phyloP scores from a whole-genome alignment of 2,888 invertebrate species.

The Oscheius myriophilus region DNA sequence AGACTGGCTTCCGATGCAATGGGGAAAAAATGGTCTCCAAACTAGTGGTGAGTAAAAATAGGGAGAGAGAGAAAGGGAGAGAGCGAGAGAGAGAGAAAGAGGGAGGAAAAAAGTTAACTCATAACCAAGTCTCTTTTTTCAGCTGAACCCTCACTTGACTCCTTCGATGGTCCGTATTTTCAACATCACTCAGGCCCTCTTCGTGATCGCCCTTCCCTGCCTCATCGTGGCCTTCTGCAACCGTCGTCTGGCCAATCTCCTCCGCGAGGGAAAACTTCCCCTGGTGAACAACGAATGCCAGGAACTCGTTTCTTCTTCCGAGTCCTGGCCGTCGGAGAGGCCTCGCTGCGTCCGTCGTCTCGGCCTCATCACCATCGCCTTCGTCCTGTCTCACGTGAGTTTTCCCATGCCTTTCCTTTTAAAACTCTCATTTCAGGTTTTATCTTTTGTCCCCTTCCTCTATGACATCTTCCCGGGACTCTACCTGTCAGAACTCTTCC shows the following conservation, averaged over 20 bases:
- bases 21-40: slow-evolving; percentile 31
- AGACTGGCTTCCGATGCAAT: slow-evolving; percentile 26
- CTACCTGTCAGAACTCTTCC: slow-evolving; percentile 20
- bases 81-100: no score
- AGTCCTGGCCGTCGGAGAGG: background rate
- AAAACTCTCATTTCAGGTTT: slow-evolving; percentile 22
- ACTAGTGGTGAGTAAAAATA: slow-evolving; percentile 15
- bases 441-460: slow-evolving; percentile 31
- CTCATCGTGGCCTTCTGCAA: slow-evolving; percentile 21
- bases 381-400: slow-evolving; percentile 25
- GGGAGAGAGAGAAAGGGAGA: no score
- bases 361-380: slow-evolving; percentile 5
- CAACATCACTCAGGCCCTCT: slow-evolving; percentile 27
- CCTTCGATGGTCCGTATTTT: slow-evolving; percentile 24
- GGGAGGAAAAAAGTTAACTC: background rate
- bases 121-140: no score
- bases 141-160: slow-evolving; percentile 18
- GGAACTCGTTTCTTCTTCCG: slow-evolving; percentile 20
- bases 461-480: slow-evolving; percentile 34
- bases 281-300: slow-evolving; percentile 25
- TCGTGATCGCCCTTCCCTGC: slow-evolving; percentile 28
- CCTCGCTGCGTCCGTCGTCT: slow-evolving; percentile 11
- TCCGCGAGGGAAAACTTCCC: slow-evolving; percentile 27
- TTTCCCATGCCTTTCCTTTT: background rate
- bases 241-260: background rate